Percentiles rank a stretch among this genome's conserved stretches.
These are phyloP conservation scores for Lycopodina hypogea DNA, from an alignment of 37 sponge, comb jelly and placozoan genomes.

Conservation along the genomic window DNA sequence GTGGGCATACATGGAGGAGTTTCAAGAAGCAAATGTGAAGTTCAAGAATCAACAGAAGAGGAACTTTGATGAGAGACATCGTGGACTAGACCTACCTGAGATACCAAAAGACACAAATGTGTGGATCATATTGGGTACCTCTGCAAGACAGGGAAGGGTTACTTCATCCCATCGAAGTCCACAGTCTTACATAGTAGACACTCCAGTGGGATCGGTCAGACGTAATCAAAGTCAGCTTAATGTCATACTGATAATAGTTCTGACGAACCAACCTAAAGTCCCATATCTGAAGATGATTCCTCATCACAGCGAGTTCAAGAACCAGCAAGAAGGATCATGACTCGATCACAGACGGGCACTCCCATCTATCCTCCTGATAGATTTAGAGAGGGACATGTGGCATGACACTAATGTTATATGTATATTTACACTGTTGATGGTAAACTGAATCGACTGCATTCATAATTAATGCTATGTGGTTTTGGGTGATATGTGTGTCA, in stretches of 20 bases:
- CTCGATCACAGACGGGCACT: slow-evolving; percentile 14
- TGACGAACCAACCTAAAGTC: not conserved
- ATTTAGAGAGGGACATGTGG: slow-evolving; percentile 8
- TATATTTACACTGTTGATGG: too few species aligned
- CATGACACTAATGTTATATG: too few species aligned
- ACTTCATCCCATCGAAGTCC: slow-evolving; percentile 3
- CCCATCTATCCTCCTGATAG: not conserved
- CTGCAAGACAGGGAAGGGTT: not conserved
- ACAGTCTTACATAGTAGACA: slow-evolving; percentile 32
- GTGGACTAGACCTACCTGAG: not conserved
- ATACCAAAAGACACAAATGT: slow-evolving; percentile 25
- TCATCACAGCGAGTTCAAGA: not conserved
- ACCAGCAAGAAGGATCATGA: slow-evolving; percentile 1
- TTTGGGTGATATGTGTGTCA: too few species aligned
- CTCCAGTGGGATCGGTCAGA: slow-evolving; percentile 29
- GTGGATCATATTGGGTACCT: slow-evolving; percentile 15
- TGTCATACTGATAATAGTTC: not conserved
- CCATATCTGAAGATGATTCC: not conserved
- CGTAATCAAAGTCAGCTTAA: slow-evolving; percentile 21
- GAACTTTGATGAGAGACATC: slow-evolving; percentile 27
- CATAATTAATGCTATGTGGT: too few species aligned
- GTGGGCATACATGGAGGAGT: slow-evolving; percentile 32
- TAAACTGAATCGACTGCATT: too few species aligned
- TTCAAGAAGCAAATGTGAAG: not conserved
- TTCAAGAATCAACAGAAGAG: slow-evolving; percentile 29